Evolutionary conservation across 30 jellyfish, hydroid and myxozoan species (phyloP), one percentile per base, ranked within the genome.

Genomic region (Rhopilema esculentum): DNA sequence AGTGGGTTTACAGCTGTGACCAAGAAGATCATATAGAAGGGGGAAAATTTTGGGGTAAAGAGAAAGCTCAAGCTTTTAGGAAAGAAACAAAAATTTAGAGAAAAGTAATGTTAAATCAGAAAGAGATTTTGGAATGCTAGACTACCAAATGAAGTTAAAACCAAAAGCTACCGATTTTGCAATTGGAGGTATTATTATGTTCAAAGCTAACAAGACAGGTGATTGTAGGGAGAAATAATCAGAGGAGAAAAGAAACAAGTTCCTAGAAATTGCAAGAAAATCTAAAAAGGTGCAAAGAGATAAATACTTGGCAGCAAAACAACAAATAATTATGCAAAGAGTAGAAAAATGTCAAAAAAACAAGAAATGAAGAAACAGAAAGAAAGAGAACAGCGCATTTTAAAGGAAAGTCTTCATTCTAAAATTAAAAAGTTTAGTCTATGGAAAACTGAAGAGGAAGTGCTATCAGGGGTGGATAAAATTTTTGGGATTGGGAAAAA

Each of bases 1-100:
- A 57, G 81, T 53, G 81, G 93, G 1, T 84, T 71, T 23, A 18
- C 72, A 15, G 82, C 63, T 72, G 84, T 61, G 2, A 61, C 90
- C 25, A 73, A 74, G 82, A 85, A 90, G 90, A 74, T 85, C 94
- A 85, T 51, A 40, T 85, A 30, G 52, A 53, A 26, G 94, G 77
- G 51, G 94, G 89, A 16, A 53, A 2, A 4, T 74, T 61, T 16
- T 67, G 86, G 67, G 33, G 62, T 21, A 85, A 72, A 61, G 27
- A 17, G 1, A 20, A 62, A 4, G 91, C 73, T 23, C 21, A 48
- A 31, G n/a, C 15, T 19, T 85, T 75, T 33, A 50, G 27, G 16
- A 24, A 72, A 27, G 94, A 85, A 30, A 61, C 89, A 28, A 25
- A 49, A 29, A 72, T 85, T 89, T 85, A 19, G 28, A 26, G 50